Conservation (phyloP, 2,797 vertebrate genomes). For the Carapus acus region DNA sequence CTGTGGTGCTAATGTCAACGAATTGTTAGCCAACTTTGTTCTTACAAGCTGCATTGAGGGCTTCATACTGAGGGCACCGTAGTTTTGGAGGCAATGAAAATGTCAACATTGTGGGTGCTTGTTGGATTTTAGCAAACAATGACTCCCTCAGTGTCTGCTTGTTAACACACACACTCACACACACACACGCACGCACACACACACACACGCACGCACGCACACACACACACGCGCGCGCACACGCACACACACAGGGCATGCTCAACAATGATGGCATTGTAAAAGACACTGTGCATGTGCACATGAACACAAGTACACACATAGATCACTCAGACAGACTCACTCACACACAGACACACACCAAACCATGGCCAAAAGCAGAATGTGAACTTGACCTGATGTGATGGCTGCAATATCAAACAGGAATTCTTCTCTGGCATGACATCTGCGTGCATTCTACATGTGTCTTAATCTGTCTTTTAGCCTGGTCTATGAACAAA, state of each 20-base stretch:
- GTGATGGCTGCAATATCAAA: constrained; percentile 21
- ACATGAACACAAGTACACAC: constrained; percentile 1
- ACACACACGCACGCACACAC: constrained; percentile 47
- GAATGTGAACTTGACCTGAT: constrained; percentile 19
- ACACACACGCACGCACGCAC: constrained; percentile 29
- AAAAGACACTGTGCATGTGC: constrained; percentile 32
- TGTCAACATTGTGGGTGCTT: constrained; percentile 50
- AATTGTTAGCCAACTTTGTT: constrained; percentile 34
- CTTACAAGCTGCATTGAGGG: constrained; percentile 8
- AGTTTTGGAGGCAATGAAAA: constrained; percentile 51
- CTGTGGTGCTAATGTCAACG: constrained; percentile 1
- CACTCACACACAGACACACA: constrained; percentile 24
- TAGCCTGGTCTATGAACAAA: not conserved
- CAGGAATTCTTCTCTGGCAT: constrained; percentile 1
- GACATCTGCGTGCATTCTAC: not conserved
- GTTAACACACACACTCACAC: constrained; percentile 51
- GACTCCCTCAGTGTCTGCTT: constrained; percentile 54
- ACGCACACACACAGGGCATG: constrained; percentile 22
- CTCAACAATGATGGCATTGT: constrained; percentile 65
- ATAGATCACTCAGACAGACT: constrained; percentile 10
- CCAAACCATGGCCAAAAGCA: constrained; percentile 21
- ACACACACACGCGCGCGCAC: too few species aligned
- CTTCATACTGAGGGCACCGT: constrained; percentile 41
- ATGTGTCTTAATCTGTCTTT: not conserved
- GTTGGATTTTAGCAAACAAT: constrained; percentile 56